Evolutionary conservation across 2,888 invertebrate species (phyloP), one percentile per base, ranked within the genome.

Genomic region (Ichneumon xanthorius): DNA sequence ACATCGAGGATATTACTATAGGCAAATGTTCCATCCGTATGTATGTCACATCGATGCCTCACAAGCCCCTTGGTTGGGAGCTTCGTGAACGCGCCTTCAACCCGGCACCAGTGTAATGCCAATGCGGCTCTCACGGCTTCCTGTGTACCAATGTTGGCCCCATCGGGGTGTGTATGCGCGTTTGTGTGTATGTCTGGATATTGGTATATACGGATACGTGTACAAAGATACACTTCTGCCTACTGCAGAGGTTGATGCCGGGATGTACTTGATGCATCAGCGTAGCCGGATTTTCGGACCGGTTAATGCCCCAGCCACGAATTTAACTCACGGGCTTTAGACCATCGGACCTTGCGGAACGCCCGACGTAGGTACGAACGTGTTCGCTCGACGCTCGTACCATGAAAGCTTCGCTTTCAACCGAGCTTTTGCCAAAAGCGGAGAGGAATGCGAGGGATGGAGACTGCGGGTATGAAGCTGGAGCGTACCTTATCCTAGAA

Each of bases 21-120:
- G 58, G 72, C 48, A 72, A 72, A 72, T 80, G 67, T 33, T 72
- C 72, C 82, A 75, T 58, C 87, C 85, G 86, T 87, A 85, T 77
- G 71, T 85, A 77, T 55, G 73, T 67, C 73, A 33, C 26, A 73
- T 73, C 73, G 80, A 67, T 73, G 55, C 67, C 53, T 37, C 73
- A 58, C 58, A 81, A 86, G 40, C 22, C 11, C 19, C 14, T 19
- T 22, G 16, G 33, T 22, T 68, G 53, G 16, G 61, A 33, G 33
- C 16, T 33, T 33, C 30, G 61, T 4, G 45, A 61, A 61, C 61
- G 61, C 61, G 61, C 61, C 30, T 61, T 61, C 61, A n/a, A 33
- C 61, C 30, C 30, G 30, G 30, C 26, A 61, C 61, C 61, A 61
- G 16, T n/a, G 33, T 26, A 33, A 61, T 33, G 26, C 61, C 61